Evolutionary conservation across 1,140 invertebrate genomes (phyloP), one percentile per base, ranked within the genome.

Genomic region (Tetragnatha versicolor): DNA sequence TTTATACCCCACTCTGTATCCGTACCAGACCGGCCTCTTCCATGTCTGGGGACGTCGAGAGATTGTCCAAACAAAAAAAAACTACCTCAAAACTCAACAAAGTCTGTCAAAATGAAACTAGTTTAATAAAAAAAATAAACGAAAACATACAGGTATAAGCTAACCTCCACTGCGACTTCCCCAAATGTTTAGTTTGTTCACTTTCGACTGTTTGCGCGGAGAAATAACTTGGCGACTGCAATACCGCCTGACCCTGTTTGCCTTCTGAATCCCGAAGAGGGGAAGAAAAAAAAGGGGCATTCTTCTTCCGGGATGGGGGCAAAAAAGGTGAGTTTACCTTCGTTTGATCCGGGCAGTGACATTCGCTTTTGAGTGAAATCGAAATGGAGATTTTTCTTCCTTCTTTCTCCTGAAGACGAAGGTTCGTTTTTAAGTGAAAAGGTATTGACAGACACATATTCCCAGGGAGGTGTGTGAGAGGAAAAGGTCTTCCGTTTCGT

Each of bases 161-260:
- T 2, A 47, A 29, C 2, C 35, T 63, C 4, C 27, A 42, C 17
- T 65, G 29, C 33, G 31, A 17, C 45, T 35, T 51, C 65, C 35
- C 27, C 42, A 68, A 68, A 68, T 22, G 29, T 68, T 68, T 22
- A 9, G 45, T 68, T 68, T 68, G 65, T 49, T 68, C 65, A 33
- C 65, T 68, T 68, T 68, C 65, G 51, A 68, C 25, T 68, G 27
- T 68, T 68, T 68, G 65, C 45, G 31, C 45, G n/a, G 25, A 12
- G 65, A 68, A 68, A 68, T 68, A 22, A 51, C 45, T 49, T 35
- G 31, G 29, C 20, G 65, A 51, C 47, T 49, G 65, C 65, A 68
- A 68, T 68, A 68, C 47, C 29, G 9, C 35, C 7, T n/a, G 3
- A 33, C 47, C 47, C 45, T 68, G 45, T 33, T 68, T 47, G 14